Conservation (phyloP, 2,797 vertebrate species). For the Pangasius mekongensis region DNA sequence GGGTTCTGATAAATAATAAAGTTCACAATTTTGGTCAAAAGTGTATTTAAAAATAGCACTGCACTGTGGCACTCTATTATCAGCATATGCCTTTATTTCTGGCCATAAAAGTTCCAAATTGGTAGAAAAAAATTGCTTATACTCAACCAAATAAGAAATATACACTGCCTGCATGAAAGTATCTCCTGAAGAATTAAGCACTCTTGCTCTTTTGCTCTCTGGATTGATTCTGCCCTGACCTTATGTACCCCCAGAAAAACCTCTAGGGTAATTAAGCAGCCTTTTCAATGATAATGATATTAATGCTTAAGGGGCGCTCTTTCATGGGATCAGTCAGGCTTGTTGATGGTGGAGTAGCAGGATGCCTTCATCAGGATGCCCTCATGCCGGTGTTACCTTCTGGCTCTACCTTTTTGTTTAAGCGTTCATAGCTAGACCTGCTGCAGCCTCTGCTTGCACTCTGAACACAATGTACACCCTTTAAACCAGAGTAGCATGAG, state of each 20-base stretch:
- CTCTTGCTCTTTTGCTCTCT: constrained; percentile 59
- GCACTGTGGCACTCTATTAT: neutral
- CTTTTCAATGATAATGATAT: constrained; percentile 40
- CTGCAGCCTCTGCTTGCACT: neutral
- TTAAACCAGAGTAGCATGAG: neutral
- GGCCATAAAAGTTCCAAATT: neutral
- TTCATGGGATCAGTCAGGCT: neutral
- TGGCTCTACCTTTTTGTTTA: neutral
- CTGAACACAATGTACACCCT: neutral
- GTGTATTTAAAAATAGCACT: neutral
- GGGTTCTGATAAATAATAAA: neutral
- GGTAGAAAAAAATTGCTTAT: neutral
- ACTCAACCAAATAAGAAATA: neutral
- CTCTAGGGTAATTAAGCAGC: constrained; percentile 38
- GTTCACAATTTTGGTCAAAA: neutral
- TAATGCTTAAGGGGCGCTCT: constrained; percentile 27
- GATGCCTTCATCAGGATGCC: neutral
- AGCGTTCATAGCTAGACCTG: neutral
- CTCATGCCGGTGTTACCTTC: neutral
- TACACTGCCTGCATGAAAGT: neutral
- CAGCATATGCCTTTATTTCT: neutral
- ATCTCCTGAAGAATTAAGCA: constrained; percentile 45
- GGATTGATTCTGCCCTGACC: constrained; percentile 36
- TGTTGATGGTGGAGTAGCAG: neutral
- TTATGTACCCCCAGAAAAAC: neutral